These are phyloP conservation scores for Sceloporus undulatus DNA, from an alignment of 2,113 vertebrate species.

Conservation along the genomic window DNA sequence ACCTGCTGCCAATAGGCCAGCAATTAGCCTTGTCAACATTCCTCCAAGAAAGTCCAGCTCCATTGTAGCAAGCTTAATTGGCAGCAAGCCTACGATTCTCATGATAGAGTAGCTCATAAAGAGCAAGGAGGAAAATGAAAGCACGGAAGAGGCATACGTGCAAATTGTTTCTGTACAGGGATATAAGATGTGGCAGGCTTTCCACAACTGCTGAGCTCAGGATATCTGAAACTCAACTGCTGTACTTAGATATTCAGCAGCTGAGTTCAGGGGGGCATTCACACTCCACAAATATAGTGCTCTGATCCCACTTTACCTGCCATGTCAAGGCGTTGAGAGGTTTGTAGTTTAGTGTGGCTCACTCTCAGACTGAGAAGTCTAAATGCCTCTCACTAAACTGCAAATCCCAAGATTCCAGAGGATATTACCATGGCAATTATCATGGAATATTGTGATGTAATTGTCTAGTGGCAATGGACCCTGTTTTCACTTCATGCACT, in stretches of 20 bases:
- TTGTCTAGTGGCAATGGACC: too few relatives aligned
- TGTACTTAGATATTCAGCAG: background rate
- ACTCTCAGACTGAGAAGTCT: too few relatives aligned
- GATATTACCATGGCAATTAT: too few relatives aligned
- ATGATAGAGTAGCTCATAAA: conserved; percentile 38
- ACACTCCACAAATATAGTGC: too few relatives aligned
- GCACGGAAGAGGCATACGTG: conserved; percentile 16
- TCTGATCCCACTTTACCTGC: too few relatives aligned
- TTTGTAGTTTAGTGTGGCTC: too few relatives aligned
- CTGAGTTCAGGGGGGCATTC: background rate
- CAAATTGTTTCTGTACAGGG: background rate
- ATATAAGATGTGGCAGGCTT: conserved; percentile 13
- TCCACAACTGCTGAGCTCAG: background rate
- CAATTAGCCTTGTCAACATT: conserved; percentile 31
- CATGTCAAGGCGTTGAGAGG: too few relatives aligned
- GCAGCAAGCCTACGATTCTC: conserved; percentile 47
- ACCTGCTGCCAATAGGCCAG: conserved; percentile 43
- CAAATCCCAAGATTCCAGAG: too few relatives aligned
- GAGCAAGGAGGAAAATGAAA: conserved; percentile 39
- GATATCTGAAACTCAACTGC: too few relatives aligned
- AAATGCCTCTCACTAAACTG: too few relatives aligned
- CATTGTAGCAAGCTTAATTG: conserved; percentile 58
- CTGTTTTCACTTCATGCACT: background rate
- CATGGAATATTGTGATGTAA: too few relatives aligned
- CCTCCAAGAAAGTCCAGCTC: conserved; percentile 45